phyloP scores from a whole-genome alignment of 2,888 invertebrate genomes.

The Metacarcinus magister region DNA sequence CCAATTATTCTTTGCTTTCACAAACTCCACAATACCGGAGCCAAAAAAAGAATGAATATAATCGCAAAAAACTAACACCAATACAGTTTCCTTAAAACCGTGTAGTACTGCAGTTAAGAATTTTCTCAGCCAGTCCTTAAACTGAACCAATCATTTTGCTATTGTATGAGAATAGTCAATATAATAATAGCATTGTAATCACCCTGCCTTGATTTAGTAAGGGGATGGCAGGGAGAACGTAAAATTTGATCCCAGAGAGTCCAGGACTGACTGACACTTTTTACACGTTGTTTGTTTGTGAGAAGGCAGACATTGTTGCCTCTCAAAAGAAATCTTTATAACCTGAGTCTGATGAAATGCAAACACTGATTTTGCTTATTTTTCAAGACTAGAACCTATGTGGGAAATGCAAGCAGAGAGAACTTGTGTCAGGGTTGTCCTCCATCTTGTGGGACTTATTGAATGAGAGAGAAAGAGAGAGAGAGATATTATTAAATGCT shows the following conservation, averaged over 20 bases:
- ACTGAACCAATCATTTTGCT: background rate
- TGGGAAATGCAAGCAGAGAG: slow-evolving; percentile 66
- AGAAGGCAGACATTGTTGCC: slow-evolving; percentile 46
- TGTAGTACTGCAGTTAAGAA: slow-evolving; percentile 38
- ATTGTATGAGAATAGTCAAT: background rate
- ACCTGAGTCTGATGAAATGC: slow-evolving; percentile 77
- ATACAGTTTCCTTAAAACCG: slow-evolving; percentile 52
- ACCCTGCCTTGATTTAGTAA: background rate
- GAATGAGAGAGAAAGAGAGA: background rate
- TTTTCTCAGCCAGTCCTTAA: slow-evolving; percentile 28
- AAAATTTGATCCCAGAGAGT: slow-evolving; percentile 58
- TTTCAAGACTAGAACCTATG: slow-evolving; percentile 59
- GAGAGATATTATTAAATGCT: background rate
- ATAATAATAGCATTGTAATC: background rate
- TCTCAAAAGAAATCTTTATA: slow-evolving; percentile 51
- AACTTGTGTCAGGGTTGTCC: slow-evolving; percentile 48
- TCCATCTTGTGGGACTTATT: slow-evolving; percentile 21
- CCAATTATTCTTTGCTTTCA: slow-evolving; percentile 73
- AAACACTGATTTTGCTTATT: slow-evolving; percentile 74
- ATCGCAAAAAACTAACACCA: background rate
- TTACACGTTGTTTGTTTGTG: slow-evolving; percentile 38
- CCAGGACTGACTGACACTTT: slow-evolving; percentile 55
- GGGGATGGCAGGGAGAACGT: background rate
- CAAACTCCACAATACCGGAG: slow-evolving; percentile 66
- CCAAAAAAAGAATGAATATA: slow-evolving; percentile 29